Evolutionary conservation across 1,140 invertebrate species (phyloP).

Genomic region (Diuraphis noxia): DNA sequence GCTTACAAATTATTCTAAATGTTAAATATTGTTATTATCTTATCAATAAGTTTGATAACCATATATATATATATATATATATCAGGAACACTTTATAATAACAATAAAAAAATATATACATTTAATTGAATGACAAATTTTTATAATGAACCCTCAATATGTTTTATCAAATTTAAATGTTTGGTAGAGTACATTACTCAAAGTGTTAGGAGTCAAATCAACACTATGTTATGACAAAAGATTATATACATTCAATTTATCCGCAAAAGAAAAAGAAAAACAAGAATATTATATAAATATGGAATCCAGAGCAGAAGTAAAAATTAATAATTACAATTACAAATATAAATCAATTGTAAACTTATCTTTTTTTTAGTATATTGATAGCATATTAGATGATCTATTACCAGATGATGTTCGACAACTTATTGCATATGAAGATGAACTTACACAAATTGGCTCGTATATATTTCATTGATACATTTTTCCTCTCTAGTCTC

Average conservation of each 20-base stretch:
- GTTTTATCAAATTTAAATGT: not conserved
- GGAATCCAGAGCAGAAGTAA: slow-evolving; percentile 65
- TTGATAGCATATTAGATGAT: slow-evolving; percentile 74
- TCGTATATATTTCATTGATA: slow-evolving; percentile 58
- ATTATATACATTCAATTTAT: slow-evolving; percentile 69
- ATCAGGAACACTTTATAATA: no score
- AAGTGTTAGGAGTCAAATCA: slow-evolving; percentile 60
- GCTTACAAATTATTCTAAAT: no score
- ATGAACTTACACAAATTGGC: slow-evolving; percentile 79
- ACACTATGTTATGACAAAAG: slow-evolving; percentile 69
- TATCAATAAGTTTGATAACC: no score
- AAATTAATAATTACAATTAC: not conserved
- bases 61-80: no score
- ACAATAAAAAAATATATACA: no score
- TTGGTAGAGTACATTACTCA: slow-evolving; percentile 38
- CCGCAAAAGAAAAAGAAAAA: slow-evolving; percentile 64
- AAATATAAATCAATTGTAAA: not conserved
- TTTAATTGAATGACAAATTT: not conserved
- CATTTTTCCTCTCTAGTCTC: no score
- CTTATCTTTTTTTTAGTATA: slow-evolving; percentile 64
- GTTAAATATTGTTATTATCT: no score
- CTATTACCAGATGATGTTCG: slow-evolving; percentile 88
- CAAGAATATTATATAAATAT: slow-evolving; percentile 53
- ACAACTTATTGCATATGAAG: slow-evolving; percentile 83
- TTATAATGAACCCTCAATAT: not conserved